A percentile compares a stretch with the other conserved stretches of the same genome.
These are phyloP conservation scores for Drosophila subobscura DNA, from an alignment of 1,140 invertebrate genomes.

Conservation along the genomic window DNA sequence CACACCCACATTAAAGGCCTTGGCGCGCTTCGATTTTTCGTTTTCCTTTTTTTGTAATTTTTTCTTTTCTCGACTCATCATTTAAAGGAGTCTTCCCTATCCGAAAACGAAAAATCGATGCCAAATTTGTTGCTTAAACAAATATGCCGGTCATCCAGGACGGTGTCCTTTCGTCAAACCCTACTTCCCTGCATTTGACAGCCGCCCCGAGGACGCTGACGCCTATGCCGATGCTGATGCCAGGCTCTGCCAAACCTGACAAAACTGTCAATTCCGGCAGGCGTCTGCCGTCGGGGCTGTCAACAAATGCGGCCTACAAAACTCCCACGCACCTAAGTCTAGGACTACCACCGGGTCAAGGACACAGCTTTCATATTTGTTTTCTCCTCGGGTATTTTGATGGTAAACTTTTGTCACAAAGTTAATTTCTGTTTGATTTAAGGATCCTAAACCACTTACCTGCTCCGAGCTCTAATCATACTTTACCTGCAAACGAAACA, in stretches of 20 bases:
- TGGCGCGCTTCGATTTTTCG: not conserved
- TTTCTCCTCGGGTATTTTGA: not conserved
- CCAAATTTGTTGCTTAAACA: slow-evolving; percentile 43
- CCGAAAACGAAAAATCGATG: slow-evolving; percentile 47
- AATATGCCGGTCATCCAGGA: slow-evolving; percentile 71
- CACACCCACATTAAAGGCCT: slow-evolving; percentile 19
- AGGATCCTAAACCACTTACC: slow-evolving; percentile 55
- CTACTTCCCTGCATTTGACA: slow-evolving; percentile 62
- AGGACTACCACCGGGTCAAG: slow-evolving; percentile 25
- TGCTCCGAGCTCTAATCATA: slow-evolving; percentile 44
- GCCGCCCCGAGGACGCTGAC: slow-evolving; percentile 31
- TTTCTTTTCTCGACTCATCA: slow-evolving; percentile 33
- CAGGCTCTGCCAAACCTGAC: slow-evolving; percentile 8
- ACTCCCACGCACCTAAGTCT: not conserved
- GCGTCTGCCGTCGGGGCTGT: slow-evolving; percentile 31
- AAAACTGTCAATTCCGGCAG: slow-evolving; percentile 44
- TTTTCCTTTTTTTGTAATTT: not conserved
- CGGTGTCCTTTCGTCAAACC: slow-evolving; percentile 54
- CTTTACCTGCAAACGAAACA: slow-evolving; percentile 65
- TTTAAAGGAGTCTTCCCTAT: slow-evolving; percentile 28
- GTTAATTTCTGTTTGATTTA: slow-evolving; percentile 17
- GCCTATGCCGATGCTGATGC: slow-evolving; percentile 16
- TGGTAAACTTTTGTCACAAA: slow-evolving; percentile 31
- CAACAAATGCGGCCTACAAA: slow-evolving; percentile 35
- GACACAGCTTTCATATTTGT: slow-evolving; percentile 6